phyloP scores from a whole-genome alignment of 2,113 vertebrate genomes.

The Eira barbara region DNA sequence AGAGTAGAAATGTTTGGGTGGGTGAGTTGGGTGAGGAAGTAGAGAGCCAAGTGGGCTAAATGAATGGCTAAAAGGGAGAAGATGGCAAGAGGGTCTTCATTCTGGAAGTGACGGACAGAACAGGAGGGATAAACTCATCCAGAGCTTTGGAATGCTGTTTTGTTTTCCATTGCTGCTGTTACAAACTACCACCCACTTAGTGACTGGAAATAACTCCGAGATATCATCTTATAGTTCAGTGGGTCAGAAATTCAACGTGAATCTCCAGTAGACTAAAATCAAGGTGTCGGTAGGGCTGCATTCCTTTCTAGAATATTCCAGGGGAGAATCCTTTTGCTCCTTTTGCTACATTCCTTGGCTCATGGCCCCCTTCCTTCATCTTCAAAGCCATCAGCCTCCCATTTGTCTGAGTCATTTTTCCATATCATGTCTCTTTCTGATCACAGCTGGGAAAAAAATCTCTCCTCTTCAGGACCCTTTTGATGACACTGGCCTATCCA shows the following conservation, averaged over 20 bases:
- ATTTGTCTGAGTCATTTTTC: not conserved
- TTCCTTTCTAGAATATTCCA: not conserved
- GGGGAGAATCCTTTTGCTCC: not conserved
- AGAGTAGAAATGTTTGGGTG: not conserved
- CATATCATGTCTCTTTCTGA: not conserved
- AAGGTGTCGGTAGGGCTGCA: not conserved
- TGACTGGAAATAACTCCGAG: not conserved
- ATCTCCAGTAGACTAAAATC: conserved; percentile 6
- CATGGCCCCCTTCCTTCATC: not conserved
- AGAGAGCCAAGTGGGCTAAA: not conserved
- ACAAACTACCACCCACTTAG: not conserved
- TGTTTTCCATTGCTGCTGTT: not conserved
- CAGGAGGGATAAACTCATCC: not conserved
- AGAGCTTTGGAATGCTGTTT: not conserved
- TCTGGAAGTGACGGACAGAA: not conserved
- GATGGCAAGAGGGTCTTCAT: not conserved
- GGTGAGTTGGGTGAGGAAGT: not conserved
- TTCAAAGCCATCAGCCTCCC: not conserved
- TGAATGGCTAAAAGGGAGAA: not conserved
- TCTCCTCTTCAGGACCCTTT: not conserved
- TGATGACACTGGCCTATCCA: not conserved
- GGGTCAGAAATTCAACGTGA: not conserved
- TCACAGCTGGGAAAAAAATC: not conserved
- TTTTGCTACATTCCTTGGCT: not conserved
- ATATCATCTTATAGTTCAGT: not conserved